Conservation (phyloP, 2,113 vertebrate species). For the Ctenodactylus gundi region DNA sequence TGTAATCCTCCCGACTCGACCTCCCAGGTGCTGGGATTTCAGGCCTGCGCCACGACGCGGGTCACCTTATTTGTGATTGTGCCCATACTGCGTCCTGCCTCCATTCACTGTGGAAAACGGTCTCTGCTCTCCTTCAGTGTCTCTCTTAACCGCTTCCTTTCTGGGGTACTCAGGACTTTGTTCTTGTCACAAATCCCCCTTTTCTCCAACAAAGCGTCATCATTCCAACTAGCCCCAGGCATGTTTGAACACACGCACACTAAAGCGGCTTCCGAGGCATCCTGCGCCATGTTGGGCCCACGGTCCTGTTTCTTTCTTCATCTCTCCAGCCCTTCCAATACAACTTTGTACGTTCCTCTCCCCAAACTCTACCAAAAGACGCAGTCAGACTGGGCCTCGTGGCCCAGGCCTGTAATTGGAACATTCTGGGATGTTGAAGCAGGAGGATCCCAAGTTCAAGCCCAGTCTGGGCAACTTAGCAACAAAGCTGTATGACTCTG, state of each 20-base stretch:
- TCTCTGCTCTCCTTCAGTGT: background rate
- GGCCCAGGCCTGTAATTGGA: no score
- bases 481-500: no score
- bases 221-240: background rate
- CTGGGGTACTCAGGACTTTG: background rate
- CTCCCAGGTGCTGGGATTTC: no score
- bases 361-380: no score
- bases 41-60: no score
- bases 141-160: background rate
- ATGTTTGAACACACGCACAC: background rate
- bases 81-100: background rate
- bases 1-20: no score
- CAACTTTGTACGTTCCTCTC: background rate
- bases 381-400: no score
- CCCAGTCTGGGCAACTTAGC: no score
- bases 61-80: background rate
- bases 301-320: background rate
- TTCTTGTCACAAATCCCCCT: constrained; percentile 13
- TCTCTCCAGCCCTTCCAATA: background rate
- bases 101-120: background rate
- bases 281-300: no score
- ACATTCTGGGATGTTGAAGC: no score
- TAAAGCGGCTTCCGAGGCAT: constrained; percentile 14
- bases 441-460: no score
- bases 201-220: background rate